A percentile compares a stretch with the other conserved stretches of the same genome.
phyloP scores from a whole-genome alignment of 2,113 vertebrate species.

The Anguilla rostrata region DNA sequence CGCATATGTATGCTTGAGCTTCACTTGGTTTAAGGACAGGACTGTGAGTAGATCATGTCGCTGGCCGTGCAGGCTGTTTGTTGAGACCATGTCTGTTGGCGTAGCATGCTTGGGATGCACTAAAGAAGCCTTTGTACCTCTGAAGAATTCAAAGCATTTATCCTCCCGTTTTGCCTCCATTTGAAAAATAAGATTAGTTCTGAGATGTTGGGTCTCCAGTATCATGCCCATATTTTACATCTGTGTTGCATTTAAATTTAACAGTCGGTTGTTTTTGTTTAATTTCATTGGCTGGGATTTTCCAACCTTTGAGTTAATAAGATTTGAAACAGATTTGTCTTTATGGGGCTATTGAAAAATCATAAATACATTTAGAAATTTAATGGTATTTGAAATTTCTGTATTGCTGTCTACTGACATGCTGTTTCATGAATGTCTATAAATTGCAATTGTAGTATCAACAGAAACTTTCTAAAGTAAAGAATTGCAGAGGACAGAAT shows the following conservation, averaged over 20 bases:
- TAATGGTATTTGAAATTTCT: background rate
- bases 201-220: background rate
- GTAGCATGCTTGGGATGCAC: background rate
- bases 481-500: background rate
- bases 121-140: background rate
- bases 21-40: no score
- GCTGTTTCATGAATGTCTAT: no score
- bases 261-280: background rate
- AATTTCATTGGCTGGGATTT: background rate
- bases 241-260: background rate
- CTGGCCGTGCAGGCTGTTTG: background rate
- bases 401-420: background rate
- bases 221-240: background rate
- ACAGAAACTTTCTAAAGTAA: no score
- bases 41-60: no score
- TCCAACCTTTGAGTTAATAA: background rate
- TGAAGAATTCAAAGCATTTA: background rate
- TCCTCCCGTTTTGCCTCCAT: background rate
- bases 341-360: background rate
- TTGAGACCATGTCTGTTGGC: background rate
- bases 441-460: no score
- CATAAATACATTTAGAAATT: background rate
- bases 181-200: background rate
- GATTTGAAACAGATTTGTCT: background rate
- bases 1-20: no score